These are phyloP conservation scores for Dolichopus griseipennis DNA, from an alignment of 2,888 invertebrate species.

Conservation along the genomic window DNA sequence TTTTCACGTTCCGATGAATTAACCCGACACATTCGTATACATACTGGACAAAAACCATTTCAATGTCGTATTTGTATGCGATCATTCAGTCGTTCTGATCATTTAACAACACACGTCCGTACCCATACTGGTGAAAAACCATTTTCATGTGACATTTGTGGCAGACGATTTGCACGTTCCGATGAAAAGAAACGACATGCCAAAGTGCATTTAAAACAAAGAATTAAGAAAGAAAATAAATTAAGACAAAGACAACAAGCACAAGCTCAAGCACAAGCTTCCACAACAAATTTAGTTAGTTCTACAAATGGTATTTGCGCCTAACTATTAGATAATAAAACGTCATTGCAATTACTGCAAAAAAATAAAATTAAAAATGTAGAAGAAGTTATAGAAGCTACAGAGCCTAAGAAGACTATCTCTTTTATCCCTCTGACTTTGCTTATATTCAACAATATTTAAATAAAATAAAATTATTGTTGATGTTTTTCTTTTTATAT, in stretches of 20 bases:
- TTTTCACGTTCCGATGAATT: constrained; percentile 97
- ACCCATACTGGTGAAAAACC: constrained; percentile 96
- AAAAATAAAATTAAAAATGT: background rate
- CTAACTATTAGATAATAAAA: background rate
- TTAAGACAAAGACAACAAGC: constrained; percentile 46
- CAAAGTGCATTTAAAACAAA: constrained; percentile 94
- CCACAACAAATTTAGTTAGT: constrained; percentile 28
- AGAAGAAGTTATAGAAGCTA: too few relatives aligned
- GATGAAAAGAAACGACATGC: constrained; percentile 99
- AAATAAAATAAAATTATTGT: background rate
- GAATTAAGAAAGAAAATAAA: constrained; percentile 77
- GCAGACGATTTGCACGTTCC: constrained; percentile 93
- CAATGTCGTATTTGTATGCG: constrained; percentile 98
- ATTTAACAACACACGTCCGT: constrained; percentile 96
- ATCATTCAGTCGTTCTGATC: constrained; percentile 89
- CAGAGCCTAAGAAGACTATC: background rate
- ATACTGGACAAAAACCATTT: constrained; percentile 98
- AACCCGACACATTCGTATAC: constrained; percentile 96
- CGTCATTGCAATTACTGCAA: background rate
- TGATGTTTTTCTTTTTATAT: background rate
- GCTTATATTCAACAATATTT: background rate
- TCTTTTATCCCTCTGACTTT: constrained; percentile 1
- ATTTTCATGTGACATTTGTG: constrained; percentile 96
- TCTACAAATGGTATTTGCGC: constrained; percentile 4
- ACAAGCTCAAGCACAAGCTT: constrained; percentile 26